These are phyloP conservation scores for Megaptera novaeangliae DNA, from an alignment of 2,113 vertebrate genomes.

Conservation along the genomic window DNA sequence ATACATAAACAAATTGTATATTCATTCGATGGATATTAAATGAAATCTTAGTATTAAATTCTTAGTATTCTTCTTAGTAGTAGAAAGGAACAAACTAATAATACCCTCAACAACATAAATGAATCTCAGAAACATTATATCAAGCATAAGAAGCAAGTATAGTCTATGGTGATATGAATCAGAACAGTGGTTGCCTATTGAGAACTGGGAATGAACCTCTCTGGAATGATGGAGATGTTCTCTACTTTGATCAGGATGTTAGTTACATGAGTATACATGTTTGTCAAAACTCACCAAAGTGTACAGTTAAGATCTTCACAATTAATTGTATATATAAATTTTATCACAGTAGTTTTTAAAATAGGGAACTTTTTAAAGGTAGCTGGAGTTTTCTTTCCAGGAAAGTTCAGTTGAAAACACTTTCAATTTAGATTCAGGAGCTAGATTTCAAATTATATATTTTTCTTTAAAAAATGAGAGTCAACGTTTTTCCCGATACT, in stretches of 20 bases:
- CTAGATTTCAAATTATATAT: not conserved
- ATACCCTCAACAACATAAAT: not conserved
- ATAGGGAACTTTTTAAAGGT: not conserved
- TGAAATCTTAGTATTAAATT: not conserved
- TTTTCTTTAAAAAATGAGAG: not conserved
- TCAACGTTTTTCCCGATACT: not conserved
- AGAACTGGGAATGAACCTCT: not conserved
- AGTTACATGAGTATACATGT: not conserved
- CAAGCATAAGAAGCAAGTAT: not conserved
- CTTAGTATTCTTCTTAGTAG: not conserved
- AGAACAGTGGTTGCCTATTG: not conserved
- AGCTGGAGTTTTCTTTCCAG: not conserved
- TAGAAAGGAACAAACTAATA: constrained; percentile 5
- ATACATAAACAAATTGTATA: not conserved
- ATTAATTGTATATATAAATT: not conserved
- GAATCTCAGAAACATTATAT: not conserved
- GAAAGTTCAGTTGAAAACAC: not conserved
- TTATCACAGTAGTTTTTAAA: not conserved
- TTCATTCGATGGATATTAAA: not conserved
- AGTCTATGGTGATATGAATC: not conserved
- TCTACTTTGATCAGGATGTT: not conserved
- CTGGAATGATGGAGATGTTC: not conserved
- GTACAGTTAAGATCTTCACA: not conserved
- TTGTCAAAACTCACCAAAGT: not conserved
- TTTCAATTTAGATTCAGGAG: not conserved